Conservation (phyloP, 1,140 invertebrate species). For the Galleria mellonella region DNA sequence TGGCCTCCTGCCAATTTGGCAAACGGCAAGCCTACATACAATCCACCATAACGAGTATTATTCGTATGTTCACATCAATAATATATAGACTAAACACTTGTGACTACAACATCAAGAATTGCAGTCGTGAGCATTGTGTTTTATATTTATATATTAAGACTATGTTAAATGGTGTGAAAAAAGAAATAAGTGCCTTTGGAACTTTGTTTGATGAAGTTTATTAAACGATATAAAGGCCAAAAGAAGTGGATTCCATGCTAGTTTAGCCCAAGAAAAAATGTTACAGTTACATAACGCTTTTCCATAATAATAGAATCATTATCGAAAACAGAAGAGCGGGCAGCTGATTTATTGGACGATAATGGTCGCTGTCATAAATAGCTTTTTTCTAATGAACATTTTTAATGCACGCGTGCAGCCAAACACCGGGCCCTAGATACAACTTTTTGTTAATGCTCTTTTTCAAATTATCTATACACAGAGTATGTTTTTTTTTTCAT, state of each 20-base stretch:
- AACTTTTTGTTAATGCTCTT: constrained; percentile 38
- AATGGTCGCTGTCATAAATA: constrained; percentile 71
- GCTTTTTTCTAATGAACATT: constrained; percentile 61
- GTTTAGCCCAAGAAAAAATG: constrained; percentile 44
- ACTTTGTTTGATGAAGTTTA: no score
- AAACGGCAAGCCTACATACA: no score
- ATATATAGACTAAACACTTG: no score
- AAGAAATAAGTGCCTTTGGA: no score
- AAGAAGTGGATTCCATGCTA: constrained; percentile 44
- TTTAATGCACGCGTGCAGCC: constrained; percentile 36
- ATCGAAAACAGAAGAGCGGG: constrained; percentile 72
- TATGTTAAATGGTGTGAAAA: no score
- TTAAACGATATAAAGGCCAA: no score
- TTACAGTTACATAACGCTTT: constrained; percentile 73
- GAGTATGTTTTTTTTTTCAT: constrained; percentile 19
- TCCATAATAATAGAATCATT: constrained; percentile 75
- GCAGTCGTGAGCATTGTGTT: no score
- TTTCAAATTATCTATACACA: constrained; percentile 36
- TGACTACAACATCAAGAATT: no score
- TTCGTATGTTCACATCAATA: no score
- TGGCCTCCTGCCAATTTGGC: no score
- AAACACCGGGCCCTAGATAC: constrained; percentile 30
- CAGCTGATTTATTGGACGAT: constrained; percentile 73
- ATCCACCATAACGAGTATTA: no score
- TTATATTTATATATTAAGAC: no score